Evolutionary conservation across 2,888 invertebrate genomes (phyloP), one percentile per base, ranked within the genome.

Genomic region (Boloria selene): DNA sequence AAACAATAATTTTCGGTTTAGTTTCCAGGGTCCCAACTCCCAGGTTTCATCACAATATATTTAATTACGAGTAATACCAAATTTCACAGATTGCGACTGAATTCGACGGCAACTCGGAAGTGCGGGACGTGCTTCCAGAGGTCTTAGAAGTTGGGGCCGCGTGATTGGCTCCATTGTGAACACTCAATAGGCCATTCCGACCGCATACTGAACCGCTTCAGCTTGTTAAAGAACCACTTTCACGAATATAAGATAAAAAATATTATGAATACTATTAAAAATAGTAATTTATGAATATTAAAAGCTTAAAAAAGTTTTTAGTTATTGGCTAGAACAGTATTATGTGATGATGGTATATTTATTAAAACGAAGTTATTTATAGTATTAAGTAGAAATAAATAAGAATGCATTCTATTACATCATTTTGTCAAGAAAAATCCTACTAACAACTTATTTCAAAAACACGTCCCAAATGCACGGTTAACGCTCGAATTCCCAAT

Each of bases 151-250:
- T 88, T 86, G 80, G 80, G 77, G 73, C 73, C 76, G 81, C 82
- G 79, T 91, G 90, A 91, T 91, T 91, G 90, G 85, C 83, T 79
- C 85, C 79, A 90, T 91, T 90, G 90, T 90, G 77, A 80, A 77
- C 77, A 80, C 71, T 88, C 85, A 87, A 87, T 87, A 85, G 83
- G 80, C 86, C 81, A 82, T 80, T 83, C 80, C 76, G 79, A 76
- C 83, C 83, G 82, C 83, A 81, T 85, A 83, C 82, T 80, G 79
- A 72, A 72, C 63, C 61, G 54, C 58, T 69, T 61, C 58, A 51
- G 58, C 59, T 69, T 69, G 64, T 69, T 69, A 64, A 47, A 67
- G 58, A 54, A 61, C 58, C 58, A 53, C 59, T 69, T 67, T 61
- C 61, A 59, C 52, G 44, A 64, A 56, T 51, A 64, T 56, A 22